phyloP scores from a whole-genome alignment of 2,113 vertebrate genomes.

The Cnemophilus loriae region DNA sequence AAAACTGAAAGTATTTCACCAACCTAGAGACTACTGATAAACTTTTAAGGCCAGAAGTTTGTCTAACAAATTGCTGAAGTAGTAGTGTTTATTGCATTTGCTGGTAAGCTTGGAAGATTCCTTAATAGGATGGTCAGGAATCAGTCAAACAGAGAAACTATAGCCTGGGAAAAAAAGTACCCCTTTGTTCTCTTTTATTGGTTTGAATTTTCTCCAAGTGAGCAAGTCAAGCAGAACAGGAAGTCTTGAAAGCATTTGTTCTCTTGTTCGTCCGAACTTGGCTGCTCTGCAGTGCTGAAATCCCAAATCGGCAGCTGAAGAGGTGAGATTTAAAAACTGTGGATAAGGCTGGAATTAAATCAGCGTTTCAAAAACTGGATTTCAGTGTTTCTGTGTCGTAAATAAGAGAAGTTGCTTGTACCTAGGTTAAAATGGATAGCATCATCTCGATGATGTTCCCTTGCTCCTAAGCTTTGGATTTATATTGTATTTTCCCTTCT shows the following conservation, averaged over 20 bases:
- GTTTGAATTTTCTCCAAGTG: slow-evolving; percentile 50
- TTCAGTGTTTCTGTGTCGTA: neutral
- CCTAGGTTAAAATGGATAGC: neutral
- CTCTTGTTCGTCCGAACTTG: neutral
- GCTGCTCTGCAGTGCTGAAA: slow-evolving; percentile 23
- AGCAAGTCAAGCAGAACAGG: slow-evolving; percentile 50
- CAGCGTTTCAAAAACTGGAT: neutral
- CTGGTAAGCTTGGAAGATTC: neutral
- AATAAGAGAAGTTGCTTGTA: neutral
- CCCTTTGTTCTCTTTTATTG: slow-evolving; percentile 42
- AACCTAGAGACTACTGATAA: neutral
- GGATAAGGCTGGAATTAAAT: neutral
- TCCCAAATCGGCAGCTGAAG: slow-evolving; percentile 24
- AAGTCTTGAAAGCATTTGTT: slow-evolving; percentile 51
- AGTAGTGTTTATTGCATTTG: neutral
- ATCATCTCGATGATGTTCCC: neutral
- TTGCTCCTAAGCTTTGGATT: neutral
- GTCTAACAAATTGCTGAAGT: neutral
- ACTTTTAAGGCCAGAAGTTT: neutral
- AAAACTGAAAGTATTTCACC: neutral
- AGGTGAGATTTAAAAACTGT: slow-evolving; percentile 9
- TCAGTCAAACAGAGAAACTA: slow-evolving; percentile 14
- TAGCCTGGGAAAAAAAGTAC: neutral
- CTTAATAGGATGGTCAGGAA: slow-evolving; percentile 9
- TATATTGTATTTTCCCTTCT: neutral